Evolutionary conservation across 2,888 invertebrate species (phyloP).

Genomic region (Piscicola geometra): DNA sequence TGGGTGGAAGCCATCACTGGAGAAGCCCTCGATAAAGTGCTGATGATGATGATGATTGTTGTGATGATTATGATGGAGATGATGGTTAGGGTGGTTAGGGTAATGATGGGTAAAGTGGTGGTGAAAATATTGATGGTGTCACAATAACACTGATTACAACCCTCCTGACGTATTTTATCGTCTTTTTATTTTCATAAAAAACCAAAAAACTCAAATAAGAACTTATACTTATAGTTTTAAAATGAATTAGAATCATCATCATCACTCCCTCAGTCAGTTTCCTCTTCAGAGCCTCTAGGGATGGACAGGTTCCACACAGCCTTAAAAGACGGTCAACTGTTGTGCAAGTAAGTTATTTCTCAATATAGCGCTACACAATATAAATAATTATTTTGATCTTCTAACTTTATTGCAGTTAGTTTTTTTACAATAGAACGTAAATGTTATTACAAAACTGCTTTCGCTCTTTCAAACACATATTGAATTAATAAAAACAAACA

Average conservation of each 20-base stretch:
- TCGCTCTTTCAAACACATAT: too few relatives aligned
- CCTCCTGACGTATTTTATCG: too few relatives aligned
- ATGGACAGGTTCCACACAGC: conserved; percentile 72
- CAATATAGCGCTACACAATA: too few relatives aligned
- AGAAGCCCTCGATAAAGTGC: conserved; percentile 30
- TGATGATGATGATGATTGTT: neutral
- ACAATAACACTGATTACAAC: neutral
- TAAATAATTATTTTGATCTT: too few relatives aligned
- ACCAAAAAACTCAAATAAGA: too few relatives aligned
- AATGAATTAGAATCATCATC: too few relatives aligned
- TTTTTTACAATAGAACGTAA: too few relatives aligned
- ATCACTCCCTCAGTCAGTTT: conserved; percentile 28
- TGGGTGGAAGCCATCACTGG: conserved; percentile 50
- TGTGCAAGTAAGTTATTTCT: conserved; percentile 59
- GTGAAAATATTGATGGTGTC: neutral
- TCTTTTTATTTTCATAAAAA: too few relatives aligned
- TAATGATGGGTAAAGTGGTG: neutral
- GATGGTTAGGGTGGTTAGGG: neutral
- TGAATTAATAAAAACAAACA: too few relatives aligned
- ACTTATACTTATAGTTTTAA: too few relatives aligned
- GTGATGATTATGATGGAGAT: neutral
- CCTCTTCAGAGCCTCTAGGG: conserved; percentile 39
- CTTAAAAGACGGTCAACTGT: conserved; percentile 75
- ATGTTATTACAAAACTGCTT: too few relatives aligned
- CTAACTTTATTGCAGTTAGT: too few relatives aligned